These are phyloP conservation scores for Papilio glaucus DNA, from an alignment of 1,140 invertebrate genomes.

Conservation along the genomic window DNA sequence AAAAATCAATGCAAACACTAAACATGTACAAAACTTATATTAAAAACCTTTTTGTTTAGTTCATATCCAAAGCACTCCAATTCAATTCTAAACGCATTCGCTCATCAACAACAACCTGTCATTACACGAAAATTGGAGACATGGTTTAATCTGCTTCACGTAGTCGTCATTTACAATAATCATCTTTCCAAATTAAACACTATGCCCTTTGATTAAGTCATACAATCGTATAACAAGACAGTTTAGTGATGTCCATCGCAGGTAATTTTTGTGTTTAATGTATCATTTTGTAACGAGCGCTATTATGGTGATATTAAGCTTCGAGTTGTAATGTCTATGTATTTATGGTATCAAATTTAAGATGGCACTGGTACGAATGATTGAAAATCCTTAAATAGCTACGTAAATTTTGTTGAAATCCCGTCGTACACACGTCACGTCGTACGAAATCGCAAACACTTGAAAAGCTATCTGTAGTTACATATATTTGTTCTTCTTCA, in stretches of 20 bases:
- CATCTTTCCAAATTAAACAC: background rate
- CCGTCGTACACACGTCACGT: too few relatives aligned
- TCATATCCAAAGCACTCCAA: background rate
- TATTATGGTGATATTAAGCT: slow-evolving; percentile 56
- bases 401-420: too few relatives aligned
- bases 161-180: background rate
- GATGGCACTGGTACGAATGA: slow-evolving; percentile 44
- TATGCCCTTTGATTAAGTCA: background rate
- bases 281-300: slow-evolving; percentile 66
- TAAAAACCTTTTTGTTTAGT: background rate
- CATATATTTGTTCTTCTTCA: too few relatives aligned
- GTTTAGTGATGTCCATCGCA: slow-evolving; percentile 22
- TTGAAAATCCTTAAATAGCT: slow-evolving; percentile 21
- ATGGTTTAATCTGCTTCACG: slow-evolving; percentile 24
- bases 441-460: too few relatives aligned
- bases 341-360: slow-evolving; percentile 53
- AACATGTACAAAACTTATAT: background rate
- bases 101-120: slow-evolving; percentile 28
- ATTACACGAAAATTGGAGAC: slow-evolving; percentile 34
- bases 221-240: background rate
- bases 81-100: slow-evolving; percentile 22
- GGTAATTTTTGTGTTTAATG: slow-evolving; percentile 65
- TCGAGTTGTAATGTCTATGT: slow-evolving; percentile 49
- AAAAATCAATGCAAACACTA: background rate
- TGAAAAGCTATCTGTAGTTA: too few relatives aligned